These are phyloP conservation scores for Batillaria attramentaria DNA, from an alignment of 1,140 invertebrate genomes.

Conservation along the genomic window DNA sequence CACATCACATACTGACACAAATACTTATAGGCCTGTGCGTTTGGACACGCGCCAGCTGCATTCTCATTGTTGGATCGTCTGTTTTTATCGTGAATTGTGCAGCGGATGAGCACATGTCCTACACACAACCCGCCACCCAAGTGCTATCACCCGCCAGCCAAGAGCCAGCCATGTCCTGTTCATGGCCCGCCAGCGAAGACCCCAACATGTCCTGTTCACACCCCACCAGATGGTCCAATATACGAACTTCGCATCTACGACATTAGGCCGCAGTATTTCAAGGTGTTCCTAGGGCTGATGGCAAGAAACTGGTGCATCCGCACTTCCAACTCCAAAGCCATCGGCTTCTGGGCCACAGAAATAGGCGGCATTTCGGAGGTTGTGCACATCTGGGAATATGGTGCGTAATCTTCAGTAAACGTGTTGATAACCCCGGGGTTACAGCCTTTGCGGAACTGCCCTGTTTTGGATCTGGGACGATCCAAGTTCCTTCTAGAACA, in stretches of 20 bases:
- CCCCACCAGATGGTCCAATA: neutral
- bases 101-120: neutral
- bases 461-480: neutral
- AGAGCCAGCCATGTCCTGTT: too few species aligned
- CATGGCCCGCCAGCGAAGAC: neutral
- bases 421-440: neutral
- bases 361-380: slow-evolving; percentile 21
- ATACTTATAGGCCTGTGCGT: too few species aligned
- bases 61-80: neutral
- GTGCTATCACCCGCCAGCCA: neutral
- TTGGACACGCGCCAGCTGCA: neutral
- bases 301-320: slow-evolving; percentile 8
- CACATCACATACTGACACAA: too few species aligned
- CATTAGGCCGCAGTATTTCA: slow-evolving; percentile 9
- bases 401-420: neutral
- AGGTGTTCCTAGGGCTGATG: slow-evolving; percentile 1
- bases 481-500: neutral
- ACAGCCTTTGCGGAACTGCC: too few species aligned
- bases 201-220: too few species aligned
- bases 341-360: slow-evolving; percentile 26
- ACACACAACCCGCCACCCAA: neutral
- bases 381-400: slow-evolving; percentile 28
- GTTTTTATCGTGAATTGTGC: neutral
- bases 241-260: slow-evolving; percentile 21
- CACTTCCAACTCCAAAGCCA: slow-evolving; percentile 2